Evolutionary conservation across 1,140 invertebrate species (phyloP), one percentile per base, ranked within the genome.

Genomic region (Drosophila paulistorum): DNA sequence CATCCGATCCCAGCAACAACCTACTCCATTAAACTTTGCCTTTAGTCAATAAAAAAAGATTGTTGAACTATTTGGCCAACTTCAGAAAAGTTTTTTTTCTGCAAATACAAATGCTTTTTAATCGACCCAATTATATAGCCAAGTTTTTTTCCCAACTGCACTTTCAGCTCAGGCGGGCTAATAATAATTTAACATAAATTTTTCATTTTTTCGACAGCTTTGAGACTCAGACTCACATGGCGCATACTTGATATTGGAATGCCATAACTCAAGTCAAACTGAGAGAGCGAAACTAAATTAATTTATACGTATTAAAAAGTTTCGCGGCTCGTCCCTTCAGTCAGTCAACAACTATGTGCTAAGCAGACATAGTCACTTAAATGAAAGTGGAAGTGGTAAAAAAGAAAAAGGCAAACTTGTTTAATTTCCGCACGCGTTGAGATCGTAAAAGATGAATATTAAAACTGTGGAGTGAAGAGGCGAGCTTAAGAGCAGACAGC

Each of bases 41-140:
- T 17, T 60, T 26, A 86, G 83, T 86, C 69, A 82, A 86, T 87
- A 86, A 86, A 71, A 87, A 65, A 71, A 30, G 30, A 64, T 68
- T 72, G 79, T 20, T 60, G 51, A 85, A 86, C 82, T 86, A 86
- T 86, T 87, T 79, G 83, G 6, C 33, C 23, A 79, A 86, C 67
- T 86, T 79, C 17, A 17, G 62, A 33, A 82, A 86, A 86, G 76
- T 86, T 87, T 45, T n/a, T 14, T 45, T 14, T 30, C 30, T 45
- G 5, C 57, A 66, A 79, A 76, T 79, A 67, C 67, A 54, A 71
- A 59, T 66, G 71, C 74, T 76, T 77, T 86, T 86, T 87, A 86
- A 86, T 86, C 83, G 76, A 82, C 64, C 83, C 79, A 86, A 86
- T 86, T 87, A 87, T 87, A 66, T 65, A 42, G 79, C 39, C 61